These are phyloP conservation scores for Poeciliopsis gracilis DNA, from an alignment of 2,797 vertebrate genomes.

Conservation along the genomic window DNA sequence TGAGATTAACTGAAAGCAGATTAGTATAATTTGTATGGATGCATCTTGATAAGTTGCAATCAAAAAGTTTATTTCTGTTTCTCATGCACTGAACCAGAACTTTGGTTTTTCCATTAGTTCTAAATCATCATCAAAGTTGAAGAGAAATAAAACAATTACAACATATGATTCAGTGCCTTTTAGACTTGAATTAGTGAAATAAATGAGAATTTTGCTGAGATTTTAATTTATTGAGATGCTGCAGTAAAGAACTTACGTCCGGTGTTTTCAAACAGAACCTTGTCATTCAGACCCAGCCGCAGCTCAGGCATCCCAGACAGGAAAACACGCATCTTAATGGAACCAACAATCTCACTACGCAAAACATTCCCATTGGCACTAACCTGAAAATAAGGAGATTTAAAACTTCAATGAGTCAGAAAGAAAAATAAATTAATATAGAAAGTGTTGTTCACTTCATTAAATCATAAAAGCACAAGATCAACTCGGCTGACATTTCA, in stretches of 20 bases:
- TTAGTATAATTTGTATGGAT: not conserved
- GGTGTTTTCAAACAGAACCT: constrained; percentile 98
- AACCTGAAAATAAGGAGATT: constrained; percentile 78
- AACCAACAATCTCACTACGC: constrained; percentile 97
- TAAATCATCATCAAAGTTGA: not conserved
- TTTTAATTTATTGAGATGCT: not conserved
- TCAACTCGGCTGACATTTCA: not conserved
- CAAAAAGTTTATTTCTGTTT: not conserved
- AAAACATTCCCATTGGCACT: constrained; percentile 96
- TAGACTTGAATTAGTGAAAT: not conserved
- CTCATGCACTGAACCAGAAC: not conserved
- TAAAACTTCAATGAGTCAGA: constrained; percentile 4
- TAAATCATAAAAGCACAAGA: constrained; percentile 8
- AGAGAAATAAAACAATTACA: not conserved
- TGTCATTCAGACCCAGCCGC: constrained; percentile 95
- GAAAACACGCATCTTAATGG: constrained; percentile 98
- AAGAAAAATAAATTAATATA: not conserved
- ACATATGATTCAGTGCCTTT: not conserved
- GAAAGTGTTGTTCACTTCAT: not conserved
- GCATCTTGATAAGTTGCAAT: not conserved
- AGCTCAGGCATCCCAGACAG: constrained; percentile 98
- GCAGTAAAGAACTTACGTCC: constrained; percentile 88
- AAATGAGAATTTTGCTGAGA: not conserved
- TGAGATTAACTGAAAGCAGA: not conserved
- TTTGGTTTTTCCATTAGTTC: not conserved